These are phyloP conservation scores for Zophobas atratus DNA, from an alignment of 1,140 invertebrate genomes.

Conservation along the genomic window DNA sequence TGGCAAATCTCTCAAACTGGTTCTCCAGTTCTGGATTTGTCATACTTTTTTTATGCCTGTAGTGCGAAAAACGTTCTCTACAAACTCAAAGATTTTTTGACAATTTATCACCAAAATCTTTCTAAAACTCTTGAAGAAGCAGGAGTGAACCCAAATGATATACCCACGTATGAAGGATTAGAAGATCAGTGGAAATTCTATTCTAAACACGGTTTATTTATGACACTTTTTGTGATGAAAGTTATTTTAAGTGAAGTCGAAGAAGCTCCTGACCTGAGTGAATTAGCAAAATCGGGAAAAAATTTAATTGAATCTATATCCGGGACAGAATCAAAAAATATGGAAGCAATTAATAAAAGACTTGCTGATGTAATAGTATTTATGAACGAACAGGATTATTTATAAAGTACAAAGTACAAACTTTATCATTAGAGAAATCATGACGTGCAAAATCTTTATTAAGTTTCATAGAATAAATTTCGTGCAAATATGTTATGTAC, in stretches of 20 bases:
- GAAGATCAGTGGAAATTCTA: slow-evolving; percentile 17
- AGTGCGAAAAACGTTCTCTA: slow-evolving; percentile 65
- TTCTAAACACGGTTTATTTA: slow-evolving; percentile 19
- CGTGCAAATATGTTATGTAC: too few relatives aligned
- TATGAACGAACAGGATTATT: slow-evolving; percentile 22
- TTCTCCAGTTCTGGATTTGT: slow-evolving; percentile 72
- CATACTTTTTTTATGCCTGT: slow-evolving; percentile 72
- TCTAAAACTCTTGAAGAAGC: slow-evolving; percentile 49
- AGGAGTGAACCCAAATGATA: slow-evolving; percentile 66
- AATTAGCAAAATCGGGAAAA: slow-evolving; percentile 11
- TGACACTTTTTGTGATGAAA: slow-evolving; percentile 23
- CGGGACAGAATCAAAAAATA: neutral
- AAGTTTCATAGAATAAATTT: too few relatives aligned
- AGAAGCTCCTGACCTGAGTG: slow-evolving; percentile 13
- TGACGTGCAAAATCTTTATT: too few relatives aligned
- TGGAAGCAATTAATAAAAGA: slow-evolving; percentile 16
- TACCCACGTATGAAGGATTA: slow-evolving; percentile 66
- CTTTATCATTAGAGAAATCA: too few relatives aligned
- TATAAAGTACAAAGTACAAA: neutral
- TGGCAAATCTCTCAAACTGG: slow-evolving; percentile 71
- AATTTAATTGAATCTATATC: slow-evolving; percentile 4
- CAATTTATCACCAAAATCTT: slow-evolving; percentile 56
- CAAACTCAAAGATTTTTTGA: slow-evolving; percentile 51
- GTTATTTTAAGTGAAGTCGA: slow-evolving; percentile 33
- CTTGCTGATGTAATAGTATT: slow-evolving; percentile 24